Conservation (phyloP, 2,113 vertebrate species). For the Poeciliopsis prolifica region DNA sequence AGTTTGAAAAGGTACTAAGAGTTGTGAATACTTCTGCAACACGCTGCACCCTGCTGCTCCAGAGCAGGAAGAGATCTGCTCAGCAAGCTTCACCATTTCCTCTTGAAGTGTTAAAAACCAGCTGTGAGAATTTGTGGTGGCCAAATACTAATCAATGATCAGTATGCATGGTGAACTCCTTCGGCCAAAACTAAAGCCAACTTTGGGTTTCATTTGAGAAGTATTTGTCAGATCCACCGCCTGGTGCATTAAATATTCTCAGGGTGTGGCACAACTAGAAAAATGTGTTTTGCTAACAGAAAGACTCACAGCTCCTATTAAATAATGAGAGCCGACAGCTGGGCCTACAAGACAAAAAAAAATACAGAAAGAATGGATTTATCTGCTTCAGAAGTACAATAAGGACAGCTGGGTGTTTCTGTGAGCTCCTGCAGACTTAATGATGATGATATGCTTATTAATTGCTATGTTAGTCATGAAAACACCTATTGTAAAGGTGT, state of each 20-base stretch:
- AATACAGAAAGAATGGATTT: neutral
- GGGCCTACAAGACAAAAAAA: neutral
- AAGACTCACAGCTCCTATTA: neutral
- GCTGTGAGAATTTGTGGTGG: too few species aligned
- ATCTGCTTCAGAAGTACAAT: neutral
- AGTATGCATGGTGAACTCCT: too few species aligned
- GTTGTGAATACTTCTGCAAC: too few species aligned
- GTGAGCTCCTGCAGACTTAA: neutral
- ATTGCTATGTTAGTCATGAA: constrained; percentile 40
- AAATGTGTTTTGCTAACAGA: constrained; percentile 4
- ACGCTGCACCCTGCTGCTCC: neutral
- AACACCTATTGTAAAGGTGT: constrained; percentile 39
- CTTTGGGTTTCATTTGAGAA: constrained; percentile 14
- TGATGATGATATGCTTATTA: neutral
- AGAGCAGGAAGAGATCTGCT: neutral
- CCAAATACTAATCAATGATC: too few species aligned
- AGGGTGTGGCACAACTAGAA: constrained; percentile 40
- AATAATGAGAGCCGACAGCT: constrained; percentile 37
- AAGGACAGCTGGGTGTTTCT: neutral
- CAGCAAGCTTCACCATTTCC: neutral
- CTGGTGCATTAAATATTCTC: constrained; percentile 16
- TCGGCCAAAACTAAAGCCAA: neutral
- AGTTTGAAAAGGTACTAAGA: too few species aligned
- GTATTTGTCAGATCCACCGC: constrained; percentile 32
- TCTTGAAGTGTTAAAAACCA: neutral